Base-by-base conservation (phyloP, 2,888 invertebrate species). In the Diachrysia chrysitis region DNA sequence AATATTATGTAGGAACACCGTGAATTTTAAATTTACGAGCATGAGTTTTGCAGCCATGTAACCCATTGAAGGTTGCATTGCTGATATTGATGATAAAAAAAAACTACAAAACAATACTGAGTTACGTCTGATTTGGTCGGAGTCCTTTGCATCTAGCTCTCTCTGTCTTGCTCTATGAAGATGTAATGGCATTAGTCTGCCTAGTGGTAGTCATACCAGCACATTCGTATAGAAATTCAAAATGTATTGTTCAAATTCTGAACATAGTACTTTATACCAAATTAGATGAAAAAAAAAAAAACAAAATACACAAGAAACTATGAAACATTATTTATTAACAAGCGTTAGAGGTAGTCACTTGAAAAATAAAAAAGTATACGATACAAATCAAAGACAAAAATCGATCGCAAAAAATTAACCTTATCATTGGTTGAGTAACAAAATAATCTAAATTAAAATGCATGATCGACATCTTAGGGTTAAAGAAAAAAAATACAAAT, bases 401-500 rank as follows among this genome's bases (percentile, higher is more conserved):
- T 51, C 32, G 56, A 17, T 32, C n/a, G 35, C 32, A 76, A 75
- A 64, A 66, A 64, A 59, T 0, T 0, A 0, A 21, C 29, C 10
- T 35, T 16, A 32, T 19, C n/a, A 16, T 29, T 17, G 7, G 23
- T 75, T 75, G 1, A 0, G 25, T 46, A 63, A 64, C 9, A 14
- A 32, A 32, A 16, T 53, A 6, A 29, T 54, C 14, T 48, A 54
- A 55, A 53, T 17, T 23, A 37, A 3, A 5, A 7, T 21, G 14
- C 46, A 65, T 16, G 46, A 62, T 57, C 42, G 1, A 0, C 55
- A 71, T 58, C 53, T 56, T 46, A 25, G 63, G 35, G n/a, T 42
- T 19, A 12, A 42, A 42, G 62, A 59, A 12, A 35, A 46, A 76
- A 63, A 66, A 58, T 55, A 55, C 12, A 35, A 29, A 57, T 48